phyloP scores from a whole-genome alignment of 2,113 vertebrate species.

The Syrmaticus mikado region DNA sequence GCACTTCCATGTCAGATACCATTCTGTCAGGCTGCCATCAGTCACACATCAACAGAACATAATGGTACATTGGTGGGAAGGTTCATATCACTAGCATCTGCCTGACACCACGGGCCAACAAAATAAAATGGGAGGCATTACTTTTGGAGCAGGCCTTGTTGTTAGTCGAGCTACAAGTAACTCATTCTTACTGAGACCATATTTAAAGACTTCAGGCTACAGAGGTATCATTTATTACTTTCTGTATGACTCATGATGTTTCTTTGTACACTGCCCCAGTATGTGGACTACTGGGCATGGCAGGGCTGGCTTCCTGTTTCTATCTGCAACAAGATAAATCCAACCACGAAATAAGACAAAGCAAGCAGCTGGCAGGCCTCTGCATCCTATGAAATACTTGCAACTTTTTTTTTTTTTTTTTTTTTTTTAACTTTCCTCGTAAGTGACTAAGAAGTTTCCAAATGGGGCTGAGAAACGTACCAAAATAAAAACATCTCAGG shows the following conservation, averaged over 20 bases:
- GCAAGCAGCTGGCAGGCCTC: background rate
- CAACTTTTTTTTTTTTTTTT: background rate
- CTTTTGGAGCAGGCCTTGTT: background rate
- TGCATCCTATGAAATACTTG: background rate
- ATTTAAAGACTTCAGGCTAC: background rate
- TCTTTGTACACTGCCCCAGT: background rate
- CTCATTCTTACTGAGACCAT: background rate
- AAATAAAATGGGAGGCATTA: background rate
- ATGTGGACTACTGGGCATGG: background rate
- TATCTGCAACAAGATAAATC: background rate
- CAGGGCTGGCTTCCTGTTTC: background rate
- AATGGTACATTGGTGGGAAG: background rate
- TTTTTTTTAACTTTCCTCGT: background rate
- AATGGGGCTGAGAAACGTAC: background rate
- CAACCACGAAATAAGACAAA: background rate
- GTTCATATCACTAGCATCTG: background rate
- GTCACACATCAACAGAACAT: no score
- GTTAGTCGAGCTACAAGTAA: background rate
- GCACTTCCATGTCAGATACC: no score
- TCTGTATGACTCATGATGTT: fast-evolving
- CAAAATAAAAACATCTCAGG: background rate
- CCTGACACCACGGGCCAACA: background rate
- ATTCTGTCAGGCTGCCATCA: no score
- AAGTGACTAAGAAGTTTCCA: background rate
- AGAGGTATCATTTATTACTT: background rate